These are phyloP conservation scores for Callionymus lyra DNA, from an alignment of 2,113 vertebrate species.

Conservation along the genomic window DNA sequence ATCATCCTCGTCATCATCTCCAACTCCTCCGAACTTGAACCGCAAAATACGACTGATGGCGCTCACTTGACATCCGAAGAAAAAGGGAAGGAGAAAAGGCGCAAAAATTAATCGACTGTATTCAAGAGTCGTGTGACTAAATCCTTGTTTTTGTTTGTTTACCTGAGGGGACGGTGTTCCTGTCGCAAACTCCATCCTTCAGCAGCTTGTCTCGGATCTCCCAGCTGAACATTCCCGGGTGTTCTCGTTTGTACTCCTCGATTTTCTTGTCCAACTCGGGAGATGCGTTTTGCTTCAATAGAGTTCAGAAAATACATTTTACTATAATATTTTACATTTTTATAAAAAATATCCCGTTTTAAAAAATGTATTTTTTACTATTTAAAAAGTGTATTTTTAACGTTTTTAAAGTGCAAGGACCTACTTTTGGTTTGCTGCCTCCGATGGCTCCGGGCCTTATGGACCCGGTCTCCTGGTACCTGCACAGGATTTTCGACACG, in stretches of 20 bases:
- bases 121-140: neutral
- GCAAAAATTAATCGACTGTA: neutral
- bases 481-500: slow-evolving; percentile 96
- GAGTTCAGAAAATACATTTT: neutral
- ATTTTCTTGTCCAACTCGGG: slow-evolving; percentile 97
- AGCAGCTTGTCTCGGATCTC: slow-evolving; percentile 94
- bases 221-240: slow-evolving; percentile 98
- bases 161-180: slow-evolving; percentile 96
- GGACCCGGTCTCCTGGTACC: slow-evolving; percentile 97
- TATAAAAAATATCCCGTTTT: neutral
- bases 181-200: slow-evolving; percentile 92
- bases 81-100: neutral
- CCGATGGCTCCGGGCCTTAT: slow-evolving; percentile 95
- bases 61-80: slow-evolving; percentile 70
- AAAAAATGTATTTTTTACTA: neutral
- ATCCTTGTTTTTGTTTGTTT: slow-evolving; percentile 8
- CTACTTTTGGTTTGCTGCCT: slow-evolving; percentile 98
- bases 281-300: slow-evolving; percentile 80
- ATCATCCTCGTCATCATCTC: slow-evolving; percentile 91
- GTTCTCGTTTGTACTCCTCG: slow-evolving; percentile 93
- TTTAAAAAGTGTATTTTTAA: too few species aligned
- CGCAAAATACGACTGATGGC: slow-evolving; percentile 95
- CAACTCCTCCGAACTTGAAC: slow-evolving; percentile 84
- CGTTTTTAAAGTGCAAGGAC: too few species aligned
- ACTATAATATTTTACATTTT: neutral